A percentile compares a stretch with the other conserved stretches of the same genome.
phyloP scores from a whole-genome alignment of 1,140 invertebrate species.

The Platyscapa corneri region DNA sequence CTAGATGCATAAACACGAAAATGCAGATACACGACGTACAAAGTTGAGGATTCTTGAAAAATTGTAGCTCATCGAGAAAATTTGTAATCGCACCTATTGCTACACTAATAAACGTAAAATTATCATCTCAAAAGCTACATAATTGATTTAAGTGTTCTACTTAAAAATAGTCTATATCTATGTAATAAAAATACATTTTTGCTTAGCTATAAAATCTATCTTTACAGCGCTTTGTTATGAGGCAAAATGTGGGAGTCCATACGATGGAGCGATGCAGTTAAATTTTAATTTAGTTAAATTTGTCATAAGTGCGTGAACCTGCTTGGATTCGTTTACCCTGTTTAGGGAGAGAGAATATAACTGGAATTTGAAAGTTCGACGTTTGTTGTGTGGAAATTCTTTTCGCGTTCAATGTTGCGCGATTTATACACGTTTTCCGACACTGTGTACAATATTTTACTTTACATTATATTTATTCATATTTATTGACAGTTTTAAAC shows the following conservation, averaged over 20 bases:
- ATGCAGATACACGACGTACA: too few relatives aligned
- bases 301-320: background rate
- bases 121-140: background rate
- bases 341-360: slow-evolving; percentile 41
- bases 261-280: background rate
- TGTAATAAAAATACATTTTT: background rate
- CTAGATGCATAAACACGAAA: too few relatives aligned
- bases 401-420: slow-evolving; percentile 11
- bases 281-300: slow-evolving; percentile 34
- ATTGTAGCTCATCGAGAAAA: too few relatives aligned
- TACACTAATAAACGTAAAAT: background rate
- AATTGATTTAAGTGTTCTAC: slow-evolving; percentile 23
- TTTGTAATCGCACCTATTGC: background rate
- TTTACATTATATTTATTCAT: background rate
- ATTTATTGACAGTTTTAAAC: background rate
- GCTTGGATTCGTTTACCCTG: background rate
- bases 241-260: background rate
- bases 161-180: slow-evolving; percentile 13
- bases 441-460: background rate
- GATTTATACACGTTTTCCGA: background rate
- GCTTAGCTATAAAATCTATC: background rate
- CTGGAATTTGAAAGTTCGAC: slow-evolving; percentile 47
- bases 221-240: background rate
- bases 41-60: too few relatives aligned
- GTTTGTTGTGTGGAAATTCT: slow-evolving; percentile 10